These are phyloP conservation scores for Cheilosia pagana DNA, from an alignment of 2,888 invertebrate genomes.

Conservation along the genomic window DNA sequence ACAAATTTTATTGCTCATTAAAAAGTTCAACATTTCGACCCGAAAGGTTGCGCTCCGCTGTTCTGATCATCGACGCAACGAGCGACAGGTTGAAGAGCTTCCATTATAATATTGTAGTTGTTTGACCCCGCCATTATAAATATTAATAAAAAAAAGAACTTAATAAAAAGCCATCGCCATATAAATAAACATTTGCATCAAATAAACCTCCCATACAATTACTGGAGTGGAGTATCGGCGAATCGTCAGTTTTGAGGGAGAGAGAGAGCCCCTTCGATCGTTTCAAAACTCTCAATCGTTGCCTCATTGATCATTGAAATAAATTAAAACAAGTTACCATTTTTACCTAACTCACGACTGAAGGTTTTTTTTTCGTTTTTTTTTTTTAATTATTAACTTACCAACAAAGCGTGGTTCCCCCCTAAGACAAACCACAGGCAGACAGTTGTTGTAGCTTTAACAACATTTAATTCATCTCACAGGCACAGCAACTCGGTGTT, in stretches of 20 bases:
- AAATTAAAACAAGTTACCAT: slow-evolving; percentile 66
- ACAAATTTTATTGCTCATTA: not conserved
- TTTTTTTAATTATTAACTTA: slow-evolving; percentile 44
- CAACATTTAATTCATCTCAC: slow-evolving; percentile 59
- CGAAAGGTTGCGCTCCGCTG: slow-evolving; percentile 32
- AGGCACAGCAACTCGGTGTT: slow-evolving; percentile 28
- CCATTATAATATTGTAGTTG: slow-evolving; percentile 28
- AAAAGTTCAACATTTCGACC: not conserved
- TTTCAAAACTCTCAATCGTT: slow-evolving; percentile 59
- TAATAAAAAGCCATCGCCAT: too few species aligned
- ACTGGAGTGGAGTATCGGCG: not conserved
- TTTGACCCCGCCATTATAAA: slow-evolving; percentile 38
- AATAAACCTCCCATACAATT: not conserved
- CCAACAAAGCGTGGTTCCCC: slow-evolving; percentile 12
- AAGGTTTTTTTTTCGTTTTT: slow-evolving; percentile 47
- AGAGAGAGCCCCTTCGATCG: slow-evolving; percentile 4
- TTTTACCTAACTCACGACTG: slow-evolving; percentile 57
- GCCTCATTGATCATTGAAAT: slow-evolving; percentile 66
- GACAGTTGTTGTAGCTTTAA: slow-evolving; percentile 23
- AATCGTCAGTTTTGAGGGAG: not conserved
- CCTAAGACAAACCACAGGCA: slow-evolving; percentile 13
- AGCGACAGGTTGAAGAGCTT: slow-evolving; percentile 20
- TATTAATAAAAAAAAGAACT: not conserved
- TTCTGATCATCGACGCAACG: slow-evolving; percentile 3
- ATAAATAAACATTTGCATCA: not conserved